Base-by-base conservation (phyloP, 2,888 invertebrate genomes). In the Nesidiocoris tenuis region DNA sequence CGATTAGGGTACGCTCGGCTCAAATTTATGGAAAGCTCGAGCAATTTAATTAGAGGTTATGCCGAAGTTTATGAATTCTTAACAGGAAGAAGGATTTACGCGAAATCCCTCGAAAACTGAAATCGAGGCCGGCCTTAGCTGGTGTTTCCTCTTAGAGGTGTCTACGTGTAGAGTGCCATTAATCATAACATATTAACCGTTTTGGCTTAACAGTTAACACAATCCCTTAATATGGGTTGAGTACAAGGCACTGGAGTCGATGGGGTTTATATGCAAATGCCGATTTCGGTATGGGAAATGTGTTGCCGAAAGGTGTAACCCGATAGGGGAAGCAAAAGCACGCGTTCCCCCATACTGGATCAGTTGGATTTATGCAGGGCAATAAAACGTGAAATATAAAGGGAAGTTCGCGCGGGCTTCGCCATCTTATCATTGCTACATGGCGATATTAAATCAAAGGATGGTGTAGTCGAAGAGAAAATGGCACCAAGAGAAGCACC, bases 311-410 rank as follows among this genome's bases (percentile, higher is more conserved):
- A 39, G 39, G 39, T 39, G 39, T 39, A 39, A 39, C 39, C 5
- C 39, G 39, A 19, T 39, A 65, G 16, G 18, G 61, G 39, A 25
- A 39, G 39, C 18, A n/a, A n/a, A 24, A 24, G 57, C 70, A 39
- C 12, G 12, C 39, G 12, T 39, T 12, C 39, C 39, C 39, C 24
- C 66, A 75, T 75, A 75, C 65, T 75, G 74, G 66, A 75, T 75
- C 66, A 56, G 72, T 61, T 57, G 74, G 74, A 75, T 75, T 75
- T 75, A 75, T 75, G 74, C 59, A 12, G 17, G 66, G 66, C 65
- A 66, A 66, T 66, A 75, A 75, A 75, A 66, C 61, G 19, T 59
- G 66, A 75, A 66, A 66, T 66, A 75, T 61, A 75, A 59, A 66
- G 54, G 65, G 65, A 24, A 72, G 54, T 25, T 61, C 72, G 61